Percentiles rank a stretch among this genome's conserved stretches.
Evolutionary conservation across 1,140 invertebrate species (phyloP).

Genomic region (Nephotettix cincticeps): DNA sequence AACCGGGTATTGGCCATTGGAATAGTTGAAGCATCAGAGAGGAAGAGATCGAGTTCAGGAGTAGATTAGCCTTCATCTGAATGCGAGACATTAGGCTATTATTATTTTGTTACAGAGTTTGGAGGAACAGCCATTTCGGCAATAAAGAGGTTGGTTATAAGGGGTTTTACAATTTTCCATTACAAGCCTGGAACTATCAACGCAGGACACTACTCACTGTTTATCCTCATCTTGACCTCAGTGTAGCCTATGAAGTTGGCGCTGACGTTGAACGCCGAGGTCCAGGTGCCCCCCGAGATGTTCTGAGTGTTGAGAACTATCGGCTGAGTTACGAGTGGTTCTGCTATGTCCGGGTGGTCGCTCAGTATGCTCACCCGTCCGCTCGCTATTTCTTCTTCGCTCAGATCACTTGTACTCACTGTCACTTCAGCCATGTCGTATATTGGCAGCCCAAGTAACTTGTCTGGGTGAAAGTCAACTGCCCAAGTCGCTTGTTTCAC

Average conservation of each 20-base stretch:
- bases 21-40: too few species aligned
- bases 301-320: slow-evolving; percentile 41
- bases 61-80: too few species aligned
- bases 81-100: too few species aligned
- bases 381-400: slow-evolving; percentile 4
- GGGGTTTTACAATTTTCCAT: too few species aligned
- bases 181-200: too few species aligned
- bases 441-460: slow-evolving; percentile 36
- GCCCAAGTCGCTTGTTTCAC: slow-evolving; percentile 40
- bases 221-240: slow-evolving; percentile 42
- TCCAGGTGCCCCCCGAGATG: slow-evolving; percentile 46
- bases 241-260: slow-evolving; percentile 64
- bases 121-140: too few species aligned
- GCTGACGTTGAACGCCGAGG: slow-evolving; percentile 52
- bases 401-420: slow-evolving; percentile 21
- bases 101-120: too few species aligned
- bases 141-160: too few species aligned
- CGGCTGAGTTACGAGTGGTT: neutral
- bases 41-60: too few species aligned
- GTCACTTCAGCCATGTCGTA: slow-evolving; percentile 10
- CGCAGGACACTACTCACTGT: slow-evolving; percentile 5
- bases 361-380: neutral
- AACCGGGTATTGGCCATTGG: too few species aligned
- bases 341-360: slow-evolving; percentile 9
- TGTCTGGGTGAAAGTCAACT: slow-evolving; percentile 42